phyloP scores from a whole-genome alignment of 2,113 vertebrate species.

The Promerops cafer region DNA sequence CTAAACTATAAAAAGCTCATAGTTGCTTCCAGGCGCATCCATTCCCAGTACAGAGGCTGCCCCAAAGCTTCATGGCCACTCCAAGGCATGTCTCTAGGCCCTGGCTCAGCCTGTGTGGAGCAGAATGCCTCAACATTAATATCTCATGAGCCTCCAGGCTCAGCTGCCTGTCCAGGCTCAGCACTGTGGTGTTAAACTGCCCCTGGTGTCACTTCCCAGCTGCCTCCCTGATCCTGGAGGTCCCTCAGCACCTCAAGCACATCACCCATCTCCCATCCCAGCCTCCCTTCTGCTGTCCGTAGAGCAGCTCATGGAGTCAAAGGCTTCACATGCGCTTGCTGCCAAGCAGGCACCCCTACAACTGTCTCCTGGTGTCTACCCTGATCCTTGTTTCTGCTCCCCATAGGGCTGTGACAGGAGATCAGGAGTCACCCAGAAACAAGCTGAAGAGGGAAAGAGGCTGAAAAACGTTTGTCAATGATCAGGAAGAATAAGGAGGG shows the following conservation, averaged over 20 bases:
- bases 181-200: not conserved
- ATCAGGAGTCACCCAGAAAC: not conserved
- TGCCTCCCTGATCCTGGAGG: not conserved
- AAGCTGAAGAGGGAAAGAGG: not conserved
- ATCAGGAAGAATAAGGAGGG: not conserved
- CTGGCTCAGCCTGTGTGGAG: not conserved
- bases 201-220: not conserved
- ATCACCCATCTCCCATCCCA: not conserved
- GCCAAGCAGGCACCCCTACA: not conserved
- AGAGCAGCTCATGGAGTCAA: not conserved
- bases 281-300: not conserved
- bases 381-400: not conserved
- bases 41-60: fast-evolving
- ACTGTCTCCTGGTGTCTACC: not conserved
- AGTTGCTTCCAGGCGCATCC: not conserved
- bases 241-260: not conserved
- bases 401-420: not conserved
- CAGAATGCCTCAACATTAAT: not conserved
- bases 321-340: not conserved
- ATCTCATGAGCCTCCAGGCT: not conserved
- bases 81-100: not conserved
- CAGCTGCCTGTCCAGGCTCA: not conserved
- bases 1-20: not conserved
- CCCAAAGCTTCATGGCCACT: fast-evolving
- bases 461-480: not conserved